phyloP scores from a whole-genome alignment of 2,888 invertebrate genomes.

The Idaea aversata region DNA sequence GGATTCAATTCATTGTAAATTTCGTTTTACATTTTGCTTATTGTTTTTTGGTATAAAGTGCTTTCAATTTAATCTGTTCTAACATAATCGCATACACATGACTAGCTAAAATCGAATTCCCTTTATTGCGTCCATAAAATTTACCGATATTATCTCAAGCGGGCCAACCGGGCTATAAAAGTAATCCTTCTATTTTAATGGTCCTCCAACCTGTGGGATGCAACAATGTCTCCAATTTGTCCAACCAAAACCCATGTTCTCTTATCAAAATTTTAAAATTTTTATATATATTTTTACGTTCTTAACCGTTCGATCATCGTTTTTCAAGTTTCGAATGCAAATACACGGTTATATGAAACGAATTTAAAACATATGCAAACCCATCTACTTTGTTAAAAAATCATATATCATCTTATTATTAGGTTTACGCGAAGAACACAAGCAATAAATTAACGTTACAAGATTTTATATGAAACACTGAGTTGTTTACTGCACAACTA shows the following conservation, averaged over 20 bases:
- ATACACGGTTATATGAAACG: not conserved
- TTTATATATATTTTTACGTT: slow-evolving; percentile 39
- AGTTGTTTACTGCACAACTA: slow-evolving; percentile 61
- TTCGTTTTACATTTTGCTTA: slow-evolving; percentile 21
- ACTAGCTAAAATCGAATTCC: slow-evolving; percentile 76
- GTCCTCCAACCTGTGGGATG: slow-evolving; percentile 70
- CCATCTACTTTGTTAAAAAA: not conserved
- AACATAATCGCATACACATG: slow-evolving; percentile 70
- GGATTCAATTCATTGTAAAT: slow-evolving; percentile 24
- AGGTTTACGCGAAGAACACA: slow-evolving; percentile 32
- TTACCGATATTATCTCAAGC: slow-evolving; percentile 77
- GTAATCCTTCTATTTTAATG: slow-evolving; percentile 78
- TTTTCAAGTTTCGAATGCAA: slow-evolving; percentile 12
- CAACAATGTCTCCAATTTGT: slow-evolving; percentile 70
- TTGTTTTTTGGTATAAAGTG: slow-evolving; percentile 35
- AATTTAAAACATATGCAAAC: too few relatives aligned
- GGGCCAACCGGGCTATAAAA: slow-evolving; percentile 72
- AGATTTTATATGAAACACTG: slow-evolving; percentile 54
- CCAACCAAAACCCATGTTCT: slow-evolving; percentile 37
- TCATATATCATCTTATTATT: not conserved
- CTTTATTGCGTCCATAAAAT: slow-evolving; percentile 77
- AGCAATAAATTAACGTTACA: slow-evolving; percentile 43
- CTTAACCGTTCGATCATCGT: slow-evolving; percentile 2
- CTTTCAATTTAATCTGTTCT: slow-evolving; percentile 46
- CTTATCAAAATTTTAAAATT: slow-evolving; percentile 40